These are phyloP conservation scores for Heliconius charithonia DNA, from an alignment of 2,888 invertebrate species.

Conservation along the genomic window DNA sequence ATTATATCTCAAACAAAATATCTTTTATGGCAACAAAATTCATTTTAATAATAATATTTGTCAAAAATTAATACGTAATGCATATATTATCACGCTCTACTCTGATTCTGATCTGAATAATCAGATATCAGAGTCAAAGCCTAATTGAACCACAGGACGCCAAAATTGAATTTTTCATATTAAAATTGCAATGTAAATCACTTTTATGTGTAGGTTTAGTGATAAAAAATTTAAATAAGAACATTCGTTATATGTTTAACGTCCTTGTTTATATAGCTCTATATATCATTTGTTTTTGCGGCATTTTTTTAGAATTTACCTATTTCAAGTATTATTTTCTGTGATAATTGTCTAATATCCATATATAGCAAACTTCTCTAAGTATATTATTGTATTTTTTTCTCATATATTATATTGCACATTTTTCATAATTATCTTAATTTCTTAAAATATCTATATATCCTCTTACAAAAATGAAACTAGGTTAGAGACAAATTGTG, in stretches of 20 bases:
- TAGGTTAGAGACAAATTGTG: too few species aligned
- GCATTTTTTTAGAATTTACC: background rate
- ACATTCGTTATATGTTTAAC: constrained; percentile 5
- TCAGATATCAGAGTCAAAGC: constrained; percentile 22
- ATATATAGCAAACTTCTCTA: background rate
- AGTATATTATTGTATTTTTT: too few species aligned
- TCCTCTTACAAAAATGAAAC: too few species aligned
- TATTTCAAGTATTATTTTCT: background rate
- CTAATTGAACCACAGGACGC: constrained; percentile 25
- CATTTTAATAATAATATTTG: constrained; percentile 1
- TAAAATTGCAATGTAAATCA: constrained; percentile 23
- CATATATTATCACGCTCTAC: constrained; percentile 3
- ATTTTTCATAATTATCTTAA: too few species aligned
- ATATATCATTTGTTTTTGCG: background rate
- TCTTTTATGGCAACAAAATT: background rate
- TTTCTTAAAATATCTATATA: too few species aligned
- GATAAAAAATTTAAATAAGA: constrained; percentile 14
- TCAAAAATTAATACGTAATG: constrained; percentile 21
- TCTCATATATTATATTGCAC: too few species aligned
- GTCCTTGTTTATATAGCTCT: background rate
- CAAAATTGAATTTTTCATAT: constrained; percentile 22
- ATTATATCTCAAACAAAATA: background rate
- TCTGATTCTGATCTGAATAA: constrained; percentile 23
- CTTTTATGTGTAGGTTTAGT: constrained; percentile 8
- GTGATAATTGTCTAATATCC: background rate